Evolutionary conservation across 1,140 invertebrate species (phyloP), one percentile per base, ranked within the genome.

Genomic region (Drosophila persimilis): DNA sequence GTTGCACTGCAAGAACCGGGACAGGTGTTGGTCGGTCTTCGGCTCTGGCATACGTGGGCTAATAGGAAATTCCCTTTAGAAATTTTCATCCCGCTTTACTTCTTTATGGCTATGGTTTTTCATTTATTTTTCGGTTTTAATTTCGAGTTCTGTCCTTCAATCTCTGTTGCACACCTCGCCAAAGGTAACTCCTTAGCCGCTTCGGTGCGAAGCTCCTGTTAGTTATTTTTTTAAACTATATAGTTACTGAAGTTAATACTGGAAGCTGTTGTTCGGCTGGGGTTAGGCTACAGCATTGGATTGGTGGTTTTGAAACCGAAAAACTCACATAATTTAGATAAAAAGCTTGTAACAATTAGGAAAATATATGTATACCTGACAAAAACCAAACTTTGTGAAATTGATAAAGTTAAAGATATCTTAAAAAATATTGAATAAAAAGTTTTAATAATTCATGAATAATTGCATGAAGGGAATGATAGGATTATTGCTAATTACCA

Each of bases 31-130:
- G 45, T 46, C 57, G 46, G 45, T 46, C 57, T 69, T 58, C 35
- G 50, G 54, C 61, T 59, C 57, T 44, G 52, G 55, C 70, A 72
- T 57, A 81, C 70, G 83, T 81, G 65, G 56, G 70, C 72, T 75
- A 83, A 75, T 81, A 72, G 66, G 53, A 81, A 74, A 88, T 88
- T 81, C 77, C 74, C 55, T 86, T 77, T 86, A 62, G 48, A 45
- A 47, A 35, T 44, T 55, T 13, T 17, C 9, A 35, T 20, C 15
- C n/a, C 45, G 66, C 50, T 63, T 44, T 46, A 22, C 35, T 52
- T 65, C 35, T 48, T 35, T 26, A 41, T 26, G 72, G 52, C 54
- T 75, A 45, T 67, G 41, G 48, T 45, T 55, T 11, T 53, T 43
- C 67, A 43, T 50, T 53, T 43, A 47, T 54, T 53, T 43, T 46